phyloP scores from a whole-genome alignment of 2,888 invertebrate genomes.

The Molorchus minor region DNA sequence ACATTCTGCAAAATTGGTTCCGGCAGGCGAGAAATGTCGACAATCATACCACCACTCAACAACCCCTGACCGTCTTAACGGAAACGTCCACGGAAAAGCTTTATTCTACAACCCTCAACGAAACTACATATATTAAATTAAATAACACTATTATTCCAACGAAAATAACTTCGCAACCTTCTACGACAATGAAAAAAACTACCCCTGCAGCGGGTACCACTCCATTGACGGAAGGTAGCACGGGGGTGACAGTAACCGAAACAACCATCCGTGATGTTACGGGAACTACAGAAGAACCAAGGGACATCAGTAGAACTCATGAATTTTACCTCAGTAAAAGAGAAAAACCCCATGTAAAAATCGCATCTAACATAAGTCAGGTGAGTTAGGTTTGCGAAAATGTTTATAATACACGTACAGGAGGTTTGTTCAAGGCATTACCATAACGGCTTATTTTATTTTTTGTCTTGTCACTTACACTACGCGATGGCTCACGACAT shows the following conservation, averaged over 20 bases:
- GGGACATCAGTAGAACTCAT: constrained; percentile 65
- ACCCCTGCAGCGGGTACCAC: constrained; percentile 36
- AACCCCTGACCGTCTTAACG: too few relatives aligned
- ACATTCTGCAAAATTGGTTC: constrained; percentile 53
- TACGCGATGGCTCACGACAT: too few relatives aligned
- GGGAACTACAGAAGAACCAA: constrained; percentile 63
- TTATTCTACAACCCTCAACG: not conserved
- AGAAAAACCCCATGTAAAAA: constrained; percentile 60
- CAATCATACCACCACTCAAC: constrained; percentile 31
- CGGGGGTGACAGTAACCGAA: constrained; percentile 67
- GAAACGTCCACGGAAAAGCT: not conserved
- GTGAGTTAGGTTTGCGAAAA: constrained; percentile 47
- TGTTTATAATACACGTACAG: not conserved
- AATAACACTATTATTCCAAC: constrained; percentile 25
- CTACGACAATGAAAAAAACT: constrained; percentile 31
- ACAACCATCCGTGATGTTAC: constrained; percentile 67
- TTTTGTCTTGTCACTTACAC: not conserved
- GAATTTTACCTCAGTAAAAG: constrained; percentile 60
- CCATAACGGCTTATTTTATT: not conserved
- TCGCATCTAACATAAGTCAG: constrained; percentile 61
- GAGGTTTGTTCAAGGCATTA: not conserved
- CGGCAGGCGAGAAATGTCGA: constrained; percentile 56
- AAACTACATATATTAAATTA: not conserved
- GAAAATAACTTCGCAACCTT: constrained; percentile 26
- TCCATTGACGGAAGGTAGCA: constrained; percentile 50